These are phyloP conservation scores for Nettapus auritus DNA, from an alignment of 2,113 vertebrate genomes.

Conservation along the genomic window DNA sequence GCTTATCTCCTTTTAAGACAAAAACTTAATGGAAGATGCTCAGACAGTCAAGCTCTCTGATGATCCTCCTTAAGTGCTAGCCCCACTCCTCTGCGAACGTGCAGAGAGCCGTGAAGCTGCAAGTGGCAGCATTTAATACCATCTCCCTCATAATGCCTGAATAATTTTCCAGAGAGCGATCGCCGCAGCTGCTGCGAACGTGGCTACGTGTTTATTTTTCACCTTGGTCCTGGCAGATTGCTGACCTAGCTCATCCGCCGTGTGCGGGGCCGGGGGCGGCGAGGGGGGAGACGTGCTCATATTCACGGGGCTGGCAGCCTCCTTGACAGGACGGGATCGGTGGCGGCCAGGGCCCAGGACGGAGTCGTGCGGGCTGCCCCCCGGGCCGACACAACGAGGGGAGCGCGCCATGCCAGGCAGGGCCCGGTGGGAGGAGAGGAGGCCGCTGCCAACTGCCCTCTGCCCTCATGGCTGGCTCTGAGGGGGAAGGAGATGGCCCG, in stretches of 20 bases:
- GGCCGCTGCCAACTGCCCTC: neutral
- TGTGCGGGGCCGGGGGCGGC: neutral
- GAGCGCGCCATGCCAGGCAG: neutral
- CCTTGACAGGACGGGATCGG: neutral
- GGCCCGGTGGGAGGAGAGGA: conserved; percentile 20
- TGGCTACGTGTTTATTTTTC: conserved; percentile 77
- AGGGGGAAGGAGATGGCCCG: conserved; percentile 66
- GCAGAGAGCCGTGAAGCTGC: conserved; percentile 76
- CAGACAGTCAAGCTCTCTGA: conserved; percentile 66
- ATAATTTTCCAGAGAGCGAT: conserved; percentile 78
- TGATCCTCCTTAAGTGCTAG: conserved; percentile 77
- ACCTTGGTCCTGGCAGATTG: conserved; percentile 73
- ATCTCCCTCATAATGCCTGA: conserved; percentile 72
- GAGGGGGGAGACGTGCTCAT: neutral
- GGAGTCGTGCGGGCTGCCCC: neutral
- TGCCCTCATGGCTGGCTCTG: conserved; percentile 72
- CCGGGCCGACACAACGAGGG: neutral
- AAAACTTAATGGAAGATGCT: conserved; percentile 81
- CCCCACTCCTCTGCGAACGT: conserved; percentile 58
- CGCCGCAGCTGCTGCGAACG: conserved; percentile 48
- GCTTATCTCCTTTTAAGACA: conserved; percentile 76
- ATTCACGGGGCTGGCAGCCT: neutral
- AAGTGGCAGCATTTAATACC: conserved; percentile 75
- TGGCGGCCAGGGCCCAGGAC: neutral
- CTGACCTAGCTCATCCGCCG: conserved; percentile 73